Evolutionary conservation across 2,888 invertebrate species (phyloP).

Genomic region (Pecten maximus): DNA sequence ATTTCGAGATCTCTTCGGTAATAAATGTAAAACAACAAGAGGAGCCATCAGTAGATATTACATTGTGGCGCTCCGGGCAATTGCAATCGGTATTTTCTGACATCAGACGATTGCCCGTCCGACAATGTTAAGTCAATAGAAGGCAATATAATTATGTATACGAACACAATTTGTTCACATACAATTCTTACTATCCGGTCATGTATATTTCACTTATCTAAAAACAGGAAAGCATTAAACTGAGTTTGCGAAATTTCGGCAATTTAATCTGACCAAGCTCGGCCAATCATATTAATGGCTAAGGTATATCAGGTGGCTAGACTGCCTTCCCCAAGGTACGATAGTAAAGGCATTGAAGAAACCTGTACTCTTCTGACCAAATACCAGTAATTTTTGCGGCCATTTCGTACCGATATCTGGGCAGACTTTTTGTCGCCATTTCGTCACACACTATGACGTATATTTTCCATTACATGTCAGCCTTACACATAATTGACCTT

Average conservation of each 20-base stretch:
- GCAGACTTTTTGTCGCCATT: background rate
- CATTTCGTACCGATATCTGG: background rate
- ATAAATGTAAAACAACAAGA: background rate
- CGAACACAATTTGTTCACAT: background rate
- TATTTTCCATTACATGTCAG: conserved; percentile 21
- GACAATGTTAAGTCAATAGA: background rate
- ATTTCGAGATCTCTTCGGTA: background rate
- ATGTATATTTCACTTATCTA: background rate
- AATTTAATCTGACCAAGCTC: conserved; percentile 22
- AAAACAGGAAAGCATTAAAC: background rate
- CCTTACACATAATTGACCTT: background rate
- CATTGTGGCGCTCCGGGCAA: background rate
- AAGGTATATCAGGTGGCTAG: background rate
- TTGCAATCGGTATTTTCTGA: background rate
- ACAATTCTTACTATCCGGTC: background rate
- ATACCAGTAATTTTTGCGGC: background rate
- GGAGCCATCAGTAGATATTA: background rate
- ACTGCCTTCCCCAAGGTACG: background rate
- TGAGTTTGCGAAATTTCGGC: background rate
- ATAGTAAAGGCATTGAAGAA: background rate
- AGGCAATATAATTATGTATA: background rate
- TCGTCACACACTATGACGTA: background rate
- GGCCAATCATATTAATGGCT: background rate
- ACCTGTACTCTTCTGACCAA: background rate
- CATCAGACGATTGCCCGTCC: background rate